Conservation (phyloP, 2,888 invertebrate species). For the Apodemia hepburni region DNA sequence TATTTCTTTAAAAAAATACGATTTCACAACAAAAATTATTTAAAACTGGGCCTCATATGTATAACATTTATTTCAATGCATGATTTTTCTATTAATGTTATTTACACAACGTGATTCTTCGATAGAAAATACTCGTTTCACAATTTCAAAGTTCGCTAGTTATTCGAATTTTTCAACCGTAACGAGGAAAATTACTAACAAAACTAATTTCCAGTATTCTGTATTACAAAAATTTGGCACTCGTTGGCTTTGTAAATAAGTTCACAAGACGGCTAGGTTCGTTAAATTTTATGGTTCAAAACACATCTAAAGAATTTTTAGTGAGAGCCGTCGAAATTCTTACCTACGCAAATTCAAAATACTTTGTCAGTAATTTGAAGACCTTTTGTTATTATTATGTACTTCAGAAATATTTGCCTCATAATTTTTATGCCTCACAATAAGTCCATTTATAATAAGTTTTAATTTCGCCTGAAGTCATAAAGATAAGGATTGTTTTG, state of each 20-base stretch:
- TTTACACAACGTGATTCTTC: not conserved
- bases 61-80: too few species aligned
- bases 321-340: not conserved
- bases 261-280: constrained; percentile 31
- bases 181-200: constrained; percentile 26
- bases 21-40: too few species aligned
- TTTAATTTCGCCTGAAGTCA: not conserved
- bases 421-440: not conserved
- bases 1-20: too few species aligned
- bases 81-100: not conserved
- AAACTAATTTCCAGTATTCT: constrained; percentile 39
- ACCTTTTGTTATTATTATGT: not conserved
- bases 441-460: not conserved
- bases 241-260: constrained; percentile 28
- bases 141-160: constrained; percentile 1
- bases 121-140: not conserved
- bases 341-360: not conserved
- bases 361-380: not conserved
- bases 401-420: not conserved
- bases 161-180: constrained; percentile 24
- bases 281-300: constrained; percentile 37
- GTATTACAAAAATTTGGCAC: constrained; percentile 38
- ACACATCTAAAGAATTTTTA: constrained; percentile 33
- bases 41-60: too few species aligned
- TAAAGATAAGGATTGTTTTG: not conserved